These are phyloP conservation scores for Babyrousa celebensis DNA, from an alignment of 2,797 vertebrate genomes.

Conservation along the genomic window DNA sequence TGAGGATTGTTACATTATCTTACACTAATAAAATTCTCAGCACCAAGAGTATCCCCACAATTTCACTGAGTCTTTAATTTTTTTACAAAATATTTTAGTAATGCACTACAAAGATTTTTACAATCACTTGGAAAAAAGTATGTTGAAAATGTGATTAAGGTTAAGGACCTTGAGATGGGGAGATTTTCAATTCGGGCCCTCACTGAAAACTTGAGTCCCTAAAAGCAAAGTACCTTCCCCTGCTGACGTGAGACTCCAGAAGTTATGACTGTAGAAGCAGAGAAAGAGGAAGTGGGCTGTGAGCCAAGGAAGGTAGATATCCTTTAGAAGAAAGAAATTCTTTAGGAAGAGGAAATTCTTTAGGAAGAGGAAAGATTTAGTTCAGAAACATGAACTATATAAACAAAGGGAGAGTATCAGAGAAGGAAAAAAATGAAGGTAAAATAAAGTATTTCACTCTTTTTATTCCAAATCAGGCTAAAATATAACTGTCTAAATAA, in stretches of 20 bases:
- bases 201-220: neutral
- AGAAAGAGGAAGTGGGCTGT: neutral
- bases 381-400: neutral
- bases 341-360: neutral
- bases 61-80: neutral
- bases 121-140: neutral
- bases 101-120: neutral
- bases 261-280: neutral
- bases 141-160: neutral
- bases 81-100: neutral
- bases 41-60: neutral
- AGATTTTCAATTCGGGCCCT: neutral
- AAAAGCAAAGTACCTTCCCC: neutral
- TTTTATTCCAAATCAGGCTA: neutral
- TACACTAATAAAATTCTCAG: neutral
- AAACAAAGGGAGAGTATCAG: neutral
- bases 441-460: neutral
- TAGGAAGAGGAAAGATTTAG: neutral
- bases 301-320: neutral
- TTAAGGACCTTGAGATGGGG: neutral
- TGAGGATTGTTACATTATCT: neutral
- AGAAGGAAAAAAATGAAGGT: neutral
- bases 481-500: neutral
- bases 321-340: neutral
- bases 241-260: neutral